These are phyloP conservation scores for Phaenicophaeus curvirostris DNA, from an alignment of 2,797 vertebrate genomes.

Conservation along the genomic window DNA sequence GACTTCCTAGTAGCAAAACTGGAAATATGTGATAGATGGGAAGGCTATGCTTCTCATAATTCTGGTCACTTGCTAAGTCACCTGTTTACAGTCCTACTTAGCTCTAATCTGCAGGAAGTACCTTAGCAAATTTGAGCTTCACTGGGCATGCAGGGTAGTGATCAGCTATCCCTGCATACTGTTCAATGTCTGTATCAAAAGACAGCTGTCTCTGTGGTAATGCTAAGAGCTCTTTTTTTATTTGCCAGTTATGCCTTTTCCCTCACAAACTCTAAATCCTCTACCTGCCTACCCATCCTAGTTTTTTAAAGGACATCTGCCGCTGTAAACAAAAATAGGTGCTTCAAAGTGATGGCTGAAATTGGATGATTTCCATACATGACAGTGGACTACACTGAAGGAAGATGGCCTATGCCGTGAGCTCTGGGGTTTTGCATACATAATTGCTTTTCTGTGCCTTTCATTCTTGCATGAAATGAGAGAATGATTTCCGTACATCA, in stretches of 20 bases:
- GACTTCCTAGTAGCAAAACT: not conserved
- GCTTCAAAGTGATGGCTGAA: not conserved
- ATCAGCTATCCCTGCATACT: not conserved
- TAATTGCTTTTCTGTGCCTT: not conserved
- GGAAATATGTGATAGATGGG: not conserved
- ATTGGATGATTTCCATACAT: fast-evolving
- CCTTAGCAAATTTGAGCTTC: not conserved
- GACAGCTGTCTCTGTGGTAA: not conserved
- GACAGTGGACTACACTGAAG: not conserved
- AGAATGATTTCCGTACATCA: not conserved
- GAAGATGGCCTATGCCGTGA: not conserved
- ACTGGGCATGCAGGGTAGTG: not conserved
- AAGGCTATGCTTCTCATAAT: not conserved
- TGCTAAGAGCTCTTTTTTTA: not conserved
- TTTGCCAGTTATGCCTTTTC: not conserved
- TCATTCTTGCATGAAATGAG: not conserved
- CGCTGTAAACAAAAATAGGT: not conserved
- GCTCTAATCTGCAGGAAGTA: not conserved
- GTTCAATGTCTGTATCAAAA: not conserved
- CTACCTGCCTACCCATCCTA: not conserved
- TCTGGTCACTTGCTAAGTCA: not conserved
- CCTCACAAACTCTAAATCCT: not conserved
- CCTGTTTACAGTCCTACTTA: not conserved
- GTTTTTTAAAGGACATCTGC: not conserved
- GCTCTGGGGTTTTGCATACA: not conserved